phyloP scores from a whole-genome alignment of 2,113 vertebrate genomes.

The Elephas maximus region DNA sequence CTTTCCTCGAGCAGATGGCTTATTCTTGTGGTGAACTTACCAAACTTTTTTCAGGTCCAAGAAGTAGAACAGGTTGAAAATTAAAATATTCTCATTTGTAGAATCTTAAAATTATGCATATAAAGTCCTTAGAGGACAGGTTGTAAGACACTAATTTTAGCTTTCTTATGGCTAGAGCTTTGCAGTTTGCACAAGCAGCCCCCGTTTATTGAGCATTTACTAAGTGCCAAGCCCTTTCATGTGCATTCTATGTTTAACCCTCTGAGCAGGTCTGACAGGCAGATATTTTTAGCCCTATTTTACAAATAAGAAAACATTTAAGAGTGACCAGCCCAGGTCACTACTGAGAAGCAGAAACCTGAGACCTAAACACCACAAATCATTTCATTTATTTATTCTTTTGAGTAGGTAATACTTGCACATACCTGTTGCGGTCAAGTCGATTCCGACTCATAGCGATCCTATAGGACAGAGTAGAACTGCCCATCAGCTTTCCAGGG shows the following conservation, averaged over 20 bases:
- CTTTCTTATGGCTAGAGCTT: not conserved
- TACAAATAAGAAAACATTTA: not conserved
- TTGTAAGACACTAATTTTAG: not conserved
- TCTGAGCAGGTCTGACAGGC: not conserved
- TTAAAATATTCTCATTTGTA: not conserved
- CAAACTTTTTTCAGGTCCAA: not conserved
- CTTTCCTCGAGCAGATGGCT: not conserved
- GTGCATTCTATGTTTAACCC: too few species aligned
- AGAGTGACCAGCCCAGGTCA: not conserved
- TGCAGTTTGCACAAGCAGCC: not conserved
- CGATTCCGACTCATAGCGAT: not conserved
- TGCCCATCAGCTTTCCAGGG: not conserved
- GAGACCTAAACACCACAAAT: not conserved
- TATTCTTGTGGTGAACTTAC: not conserved
- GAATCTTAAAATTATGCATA: not conserved
- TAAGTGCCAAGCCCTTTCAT: not conserved
- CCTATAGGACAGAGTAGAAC: not conserved
- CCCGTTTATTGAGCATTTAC: not conserved
- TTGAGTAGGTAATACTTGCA: not conserved
- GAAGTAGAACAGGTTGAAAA: not conserved
- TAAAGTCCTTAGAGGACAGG: not conserved
- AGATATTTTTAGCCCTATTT: not conserved
- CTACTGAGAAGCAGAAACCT: not conserved
- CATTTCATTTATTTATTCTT: not conserved
- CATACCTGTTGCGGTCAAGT: not conserved